Percentiles rank a stretch among this genome's conserved stretches.
Evolutionary conservation across 2,888 invertebrate genomes (phyloP).

Genomic region (Congeria kusceri): DNA sequence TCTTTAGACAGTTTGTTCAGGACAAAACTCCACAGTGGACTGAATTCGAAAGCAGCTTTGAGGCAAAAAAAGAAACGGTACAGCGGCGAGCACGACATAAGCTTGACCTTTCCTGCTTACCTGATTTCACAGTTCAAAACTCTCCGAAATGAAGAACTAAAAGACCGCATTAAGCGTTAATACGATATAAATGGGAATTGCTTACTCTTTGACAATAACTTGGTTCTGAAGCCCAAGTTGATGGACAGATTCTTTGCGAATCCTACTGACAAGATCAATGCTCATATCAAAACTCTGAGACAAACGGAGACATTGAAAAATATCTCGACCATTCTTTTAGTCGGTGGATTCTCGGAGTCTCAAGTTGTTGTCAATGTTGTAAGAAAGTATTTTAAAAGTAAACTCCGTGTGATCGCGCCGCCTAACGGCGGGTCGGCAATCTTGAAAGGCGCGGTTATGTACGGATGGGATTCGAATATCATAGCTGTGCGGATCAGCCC

Average conservation of each 20-base stretch:
- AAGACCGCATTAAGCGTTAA: conserved; percentile 27
- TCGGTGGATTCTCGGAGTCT: conserved; percentile 66
- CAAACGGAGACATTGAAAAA: conserved; percentile 28
- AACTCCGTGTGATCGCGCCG: conserved; percentile 47
- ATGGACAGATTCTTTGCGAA: conserved; percentile 44
- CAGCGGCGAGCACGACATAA: conserved; percentile 23
- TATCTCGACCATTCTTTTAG: conserved; percentile 49
- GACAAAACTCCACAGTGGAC: conserved; percentile 50
- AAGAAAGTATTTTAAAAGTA: conserved; percentile 31
- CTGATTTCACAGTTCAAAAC: conserved; percentile 32
- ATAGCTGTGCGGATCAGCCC: conserved; percentile 59
- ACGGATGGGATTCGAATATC: conserved; percentile 55
- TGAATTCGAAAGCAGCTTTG: conserved; percentile 53
- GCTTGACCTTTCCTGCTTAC: conserved; percentile 37
- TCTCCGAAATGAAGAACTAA: conserved; percentile 17
- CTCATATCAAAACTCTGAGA: conserved; percentile 38
- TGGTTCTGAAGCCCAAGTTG: conserved; percentile 42
- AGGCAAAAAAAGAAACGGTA: conserved; percentile 50
- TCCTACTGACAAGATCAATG: conserved; percentile 40
- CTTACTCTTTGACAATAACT: conserved; percentile 27
- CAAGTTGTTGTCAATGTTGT: conserved; percentile 45
- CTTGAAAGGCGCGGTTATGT: conserved; percentile 64
- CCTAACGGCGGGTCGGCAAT: conserved; percentile 47
- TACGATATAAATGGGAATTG: conserved; percentile 16
- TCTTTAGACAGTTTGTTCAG: conserved; percentile 22